Evolutionary conservation across 2,113 vertebrate species (phyloP), one percentile per base, ranked within the genome.

Genomic region (Brachyhypopomus occidentalis): DNA sequence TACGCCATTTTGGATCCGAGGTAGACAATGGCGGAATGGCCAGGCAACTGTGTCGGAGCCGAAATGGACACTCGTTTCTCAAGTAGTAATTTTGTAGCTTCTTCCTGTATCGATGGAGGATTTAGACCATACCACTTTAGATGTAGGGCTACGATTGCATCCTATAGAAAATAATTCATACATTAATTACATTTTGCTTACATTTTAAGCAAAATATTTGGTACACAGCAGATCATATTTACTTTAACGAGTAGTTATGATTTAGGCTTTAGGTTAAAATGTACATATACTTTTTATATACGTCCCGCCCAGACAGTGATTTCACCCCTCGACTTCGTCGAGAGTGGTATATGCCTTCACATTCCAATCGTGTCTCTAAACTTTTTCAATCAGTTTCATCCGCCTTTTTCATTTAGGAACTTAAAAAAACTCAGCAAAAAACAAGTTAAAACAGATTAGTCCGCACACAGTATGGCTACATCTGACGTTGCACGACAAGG

Each of bases 401-500:
- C 83, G 71, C 77, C 45, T 80, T 69, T 66, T 72, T 48, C 23
- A 67, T 74, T 59, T 72, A 25, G 48, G 52, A 77, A 41, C 67
- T 81, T 81, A 79, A 59, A 3, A 22, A 58, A 38, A 17, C 30
- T 30, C n/a, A 67, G 59, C 20, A 19, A 9, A 7, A 60, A 72
- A 3, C 36, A 23, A 30, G 19, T 36, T 56, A 38, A 6, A 56
- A 16, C 60, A 2, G n/a, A 58, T 64, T n/a, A 5, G 27, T 36
- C 11, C 17, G 2, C 0, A 19, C 17, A 41, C 9, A 79, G 1
- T 17, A 88, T 88, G 87, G 77, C 84, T 45, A 76, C 87, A 20
- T 82, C 85, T 23, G 87, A 88, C 75, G 74, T 84, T 48, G 84
- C 85, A 56, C 86, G 86, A 19, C 87, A 86, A 41, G 80, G 84